Percentiles rank a stretch among this genome's conserved stretches.
phyloP scores from a whole-genome alignment of 2,113 vertebrate species.

The Scatophagus argus region DNA sequence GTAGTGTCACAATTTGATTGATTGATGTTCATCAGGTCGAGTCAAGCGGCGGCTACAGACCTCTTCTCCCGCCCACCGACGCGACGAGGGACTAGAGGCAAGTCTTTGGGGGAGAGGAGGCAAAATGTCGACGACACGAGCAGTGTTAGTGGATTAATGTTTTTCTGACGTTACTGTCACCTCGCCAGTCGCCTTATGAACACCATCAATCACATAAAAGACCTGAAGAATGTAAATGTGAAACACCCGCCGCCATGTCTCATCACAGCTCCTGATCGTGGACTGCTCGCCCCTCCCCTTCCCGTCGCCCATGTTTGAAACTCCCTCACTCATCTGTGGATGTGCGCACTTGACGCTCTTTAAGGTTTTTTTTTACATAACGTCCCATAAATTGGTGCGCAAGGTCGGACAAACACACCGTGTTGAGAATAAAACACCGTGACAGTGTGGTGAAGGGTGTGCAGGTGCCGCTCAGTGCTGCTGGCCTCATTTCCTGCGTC shows the following conservation, averaged over 20 bases:
- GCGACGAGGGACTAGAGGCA: slow-evolving; percentile 22
- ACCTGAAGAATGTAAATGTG: not conserved
- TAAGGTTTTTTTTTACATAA: slow-evolving; percentile 52
- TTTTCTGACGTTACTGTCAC: not conserved
- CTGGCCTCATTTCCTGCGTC: slow-evolving; percentile 63
- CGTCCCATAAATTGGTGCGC: slow-evolving; percentile 40
- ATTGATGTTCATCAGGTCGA: slow-evolving; percentile 68
- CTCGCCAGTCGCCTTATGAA: not conserved
- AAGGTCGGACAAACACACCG: slow-evolving; percentile 51
- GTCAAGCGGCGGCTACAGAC: slow-evolving; percentile 25
- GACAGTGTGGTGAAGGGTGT: not conserved
- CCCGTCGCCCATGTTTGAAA: slow-evolving; percentile 63
- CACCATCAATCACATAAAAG: slow-evolving; percentile 15
- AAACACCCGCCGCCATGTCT: slow-evolving; percentile 41
- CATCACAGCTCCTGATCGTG: not conserved
- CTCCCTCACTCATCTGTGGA: slow-evolving; percentile 42
- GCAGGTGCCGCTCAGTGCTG: slow-evolving; percentile 6
- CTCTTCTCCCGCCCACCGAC: slow-evolving; percentile 55
- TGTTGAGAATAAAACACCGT: accelerated
- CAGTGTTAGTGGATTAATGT: not conserved
- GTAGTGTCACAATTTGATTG: slow-evolving; percentile 67
- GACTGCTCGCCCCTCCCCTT: slow-evolving; percentile 5
- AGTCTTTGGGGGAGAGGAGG: not conserved
- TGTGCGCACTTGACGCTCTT: slow-evolving; percentile 68
- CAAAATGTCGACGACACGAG: not conserved